A percentile compares a stretch with the other conserved stretches of the same genome.
These are phyloP conservation scores for Orbicella faveolata DNA, from an alignment of 64 coral and sea anemone genomes.

Conservation along the genomic window DNA sequence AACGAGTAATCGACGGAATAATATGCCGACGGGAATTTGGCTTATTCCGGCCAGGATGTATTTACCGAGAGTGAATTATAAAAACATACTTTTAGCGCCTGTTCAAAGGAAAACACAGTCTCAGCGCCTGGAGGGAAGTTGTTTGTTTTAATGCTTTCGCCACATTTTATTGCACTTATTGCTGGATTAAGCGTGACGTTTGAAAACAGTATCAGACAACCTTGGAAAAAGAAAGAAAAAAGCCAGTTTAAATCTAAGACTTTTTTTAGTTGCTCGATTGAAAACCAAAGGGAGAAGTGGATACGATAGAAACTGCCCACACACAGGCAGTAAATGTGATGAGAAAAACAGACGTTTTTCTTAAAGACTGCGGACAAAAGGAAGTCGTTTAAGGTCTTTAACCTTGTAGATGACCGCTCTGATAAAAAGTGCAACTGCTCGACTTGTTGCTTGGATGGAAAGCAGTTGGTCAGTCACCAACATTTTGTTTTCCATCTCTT, in stretches of 20 bases:
- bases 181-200: neutral
- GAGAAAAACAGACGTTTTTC: conserved; percentile 41
- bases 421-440: neutral
- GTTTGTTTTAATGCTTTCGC: conserved; percentile 39
- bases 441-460: neutral
- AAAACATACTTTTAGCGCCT: conserved; percentile 58
- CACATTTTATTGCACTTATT: neutral
- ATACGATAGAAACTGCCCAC: conserved; percentile 16
- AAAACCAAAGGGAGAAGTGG: conserved; percentile 6
- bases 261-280: neutral
- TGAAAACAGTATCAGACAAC: neutral
- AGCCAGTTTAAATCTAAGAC: neutral
- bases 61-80: conserved; percentile 44
- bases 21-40: neutral
- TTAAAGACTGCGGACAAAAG: neutral
- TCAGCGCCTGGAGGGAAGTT: neutral
- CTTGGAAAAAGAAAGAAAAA: neutral
- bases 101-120: neutral
- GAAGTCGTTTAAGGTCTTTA: too few relatives aligned
- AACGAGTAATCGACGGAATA: conserved; percentile 2
- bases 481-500: neutral
- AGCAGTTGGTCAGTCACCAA: neutral
- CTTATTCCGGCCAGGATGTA: neutral
- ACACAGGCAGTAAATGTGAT: conserved; percentile 17
- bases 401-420: neutral